phyloP scores from a whole-genome alignment of 2,888 invertebrate genomes.

The Helleia helle region DNA sequence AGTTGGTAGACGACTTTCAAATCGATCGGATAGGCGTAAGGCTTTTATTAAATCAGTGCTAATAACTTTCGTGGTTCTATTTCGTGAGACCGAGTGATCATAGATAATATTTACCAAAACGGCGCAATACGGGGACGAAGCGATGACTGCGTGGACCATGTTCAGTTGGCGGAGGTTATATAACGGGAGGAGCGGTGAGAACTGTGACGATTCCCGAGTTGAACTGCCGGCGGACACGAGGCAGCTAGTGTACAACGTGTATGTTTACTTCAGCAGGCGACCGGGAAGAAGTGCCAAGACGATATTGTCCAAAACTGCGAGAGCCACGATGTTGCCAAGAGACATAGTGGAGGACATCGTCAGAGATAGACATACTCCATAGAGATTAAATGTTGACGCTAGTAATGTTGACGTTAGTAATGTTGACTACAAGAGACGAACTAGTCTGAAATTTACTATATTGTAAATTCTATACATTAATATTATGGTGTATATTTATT shows the following conservation, averaged over 20 bases:
- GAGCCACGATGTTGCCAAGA: constrained; percentile 60
- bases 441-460: too few relatives aligned
- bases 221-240: constrained; percentile 61
- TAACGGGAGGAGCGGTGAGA: constrained; percentile 43
- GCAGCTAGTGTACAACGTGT: constrained; percentile 63
- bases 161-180: constrained; percentile 66
- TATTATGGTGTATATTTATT: too few relatives aligned
- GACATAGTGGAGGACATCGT: constrained; percentile 64
- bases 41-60: background rate
- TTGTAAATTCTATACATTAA: too few relatives aligned
- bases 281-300: constrained; percentile 56
- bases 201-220: constrained; percentile 41
- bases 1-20: constrained; percentile 45
- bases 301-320: constrained; percentile 54
- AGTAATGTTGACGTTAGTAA: too few relatives aligned
- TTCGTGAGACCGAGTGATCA: background rate
- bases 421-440: too few relatives aligned
- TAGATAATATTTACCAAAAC: constrained; percentile 33
- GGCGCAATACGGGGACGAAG: constrained; percentile 68
- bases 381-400: constrained; percentile 27
- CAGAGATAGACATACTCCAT: constrained; percentile 57
- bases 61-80: background rate
- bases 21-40: constrained; percentile 38
- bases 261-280: constrained; percentile 57
- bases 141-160: constrained; percentile 71